Evolutionary conservation across 2,113 vertebrate genomes (phyloP).

Genomic region (Sorex araneus): DNA sequence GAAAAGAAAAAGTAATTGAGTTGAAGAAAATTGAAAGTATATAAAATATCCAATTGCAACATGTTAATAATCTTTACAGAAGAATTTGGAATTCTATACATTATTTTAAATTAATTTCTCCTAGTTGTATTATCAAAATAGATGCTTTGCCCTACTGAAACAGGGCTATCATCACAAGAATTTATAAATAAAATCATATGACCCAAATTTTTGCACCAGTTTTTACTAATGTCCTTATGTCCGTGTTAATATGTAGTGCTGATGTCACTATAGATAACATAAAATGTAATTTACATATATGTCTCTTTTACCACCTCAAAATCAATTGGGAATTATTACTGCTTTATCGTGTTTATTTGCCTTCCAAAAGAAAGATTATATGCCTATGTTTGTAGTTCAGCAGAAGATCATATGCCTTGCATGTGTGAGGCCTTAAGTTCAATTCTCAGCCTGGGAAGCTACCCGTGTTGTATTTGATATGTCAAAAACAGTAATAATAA

Average conservation of each 20-base stretch:
- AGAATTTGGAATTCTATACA: neutral
- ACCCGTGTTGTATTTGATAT: no score
- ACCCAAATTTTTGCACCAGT: constrained; percentile 9
- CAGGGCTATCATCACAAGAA: constrained; percentile 7
- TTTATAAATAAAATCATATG: constrained; percentile 16
- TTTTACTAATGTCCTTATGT: neutral
- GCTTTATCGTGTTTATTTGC: neutral
- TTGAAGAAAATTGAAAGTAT: constrained; percentile 3
- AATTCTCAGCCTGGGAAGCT: no score
- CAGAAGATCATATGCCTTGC: no score
- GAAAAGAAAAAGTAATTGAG: neutral
- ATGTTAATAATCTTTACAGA: constrained; percentile 19
- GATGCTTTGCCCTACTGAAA: neutral
- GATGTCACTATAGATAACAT: neutral
- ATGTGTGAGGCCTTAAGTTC: no score
- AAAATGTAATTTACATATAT: constrained; percentile 10
- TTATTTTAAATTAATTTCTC: constrained; percentile 48
- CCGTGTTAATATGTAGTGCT: neutral
- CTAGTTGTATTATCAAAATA: constrained; percentile 55
- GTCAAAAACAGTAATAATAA: no score
- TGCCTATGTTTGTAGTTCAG: no score
- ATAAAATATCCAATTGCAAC: constrained; percentile 11
- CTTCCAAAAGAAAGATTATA: neutral
- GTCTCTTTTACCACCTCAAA: neutral
- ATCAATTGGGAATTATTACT: neutral